Evolutionary conservation across 92 coral and sea anemone species (phyloP).

Genomic region (Zoanthus sansibaricus): DNA sequence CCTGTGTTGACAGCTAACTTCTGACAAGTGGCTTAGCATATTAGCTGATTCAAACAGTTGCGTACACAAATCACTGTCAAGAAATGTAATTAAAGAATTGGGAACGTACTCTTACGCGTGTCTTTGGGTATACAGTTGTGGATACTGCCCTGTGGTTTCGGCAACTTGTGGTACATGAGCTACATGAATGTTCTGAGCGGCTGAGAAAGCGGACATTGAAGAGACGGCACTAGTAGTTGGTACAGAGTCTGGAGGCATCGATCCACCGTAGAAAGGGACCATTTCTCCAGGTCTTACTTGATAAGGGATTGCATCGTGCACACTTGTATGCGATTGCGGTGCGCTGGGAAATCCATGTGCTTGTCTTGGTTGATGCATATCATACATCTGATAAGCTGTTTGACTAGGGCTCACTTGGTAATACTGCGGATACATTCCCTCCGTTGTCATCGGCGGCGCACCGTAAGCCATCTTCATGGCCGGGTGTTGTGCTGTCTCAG

Average conservation of each 20-base stretch:
- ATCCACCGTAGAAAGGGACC: constrained; percentile 75
- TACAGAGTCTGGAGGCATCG: constrained; percentile 74
- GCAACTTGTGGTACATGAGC: constrained; percentile 64
- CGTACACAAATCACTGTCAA: constrained; percentile 73
- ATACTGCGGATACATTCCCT: constrained; percentile 88
- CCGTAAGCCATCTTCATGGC: constrained; percentile 91
- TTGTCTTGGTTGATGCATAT: constrained; percentile 86
- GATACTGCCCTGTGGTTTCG: constrained; percentile 76
- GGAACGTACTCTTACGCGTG: constrained; percentile 72
- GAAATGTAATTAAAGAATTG: constrained; percentile 68
- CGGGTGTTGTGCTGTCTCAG: constrained; percentile 79
- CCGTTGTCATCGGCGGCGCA: constrained; percentile 83
- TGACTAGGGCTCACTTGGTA: constrained; percentile 82
- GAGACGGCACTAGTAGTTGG: constrained; percentile 82
- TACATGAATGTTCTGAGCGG: constrained; percentile 83
- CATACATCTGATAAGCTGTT: constrained; percentile 85
- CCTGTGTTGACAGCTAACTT: constrained; percentile 65
- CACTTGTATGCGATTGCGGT: constrained; percentile 74
- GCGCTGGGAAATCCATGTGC: constrained; percentile 59
- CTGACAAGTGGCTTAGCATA: constrained; percentile 81
- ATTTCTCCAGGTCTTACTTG: constrained; percentile 81
- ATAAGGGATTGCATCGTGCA: constrained; percentile 67
- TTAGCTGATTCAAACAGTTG: constrained; percentile 77
- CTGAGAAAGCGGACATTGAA: constrained; percentile 65
- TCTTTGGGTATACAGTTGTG: constrained; percentile 88